Conservation (phyloP, 2,113 vertebrate genomes). For the Oreochromis spilurus region DNA sequence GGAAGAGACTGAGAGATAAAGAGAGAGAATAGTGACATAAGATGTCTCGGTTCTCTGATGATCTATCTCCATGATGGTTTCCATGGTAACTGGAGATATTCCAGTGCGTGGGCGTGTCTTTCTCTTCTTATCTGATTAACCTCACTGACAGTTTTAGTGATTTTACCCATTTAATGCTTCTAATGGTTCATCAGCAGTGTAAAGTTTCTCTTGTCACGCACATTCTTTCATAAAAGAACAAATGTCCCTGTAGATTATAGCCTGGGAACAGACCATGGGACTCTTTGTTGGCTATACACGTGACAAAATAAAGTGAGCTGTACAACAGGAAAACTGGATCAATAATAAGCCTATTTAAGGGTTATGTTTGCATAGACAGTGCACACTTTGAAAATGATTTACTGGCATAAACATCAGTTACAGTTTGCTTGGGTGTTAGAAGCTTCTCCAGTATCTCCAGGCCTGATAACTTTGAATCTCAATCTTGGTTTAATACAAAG, state of each 20-base stretch:
- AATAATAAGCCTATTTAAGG: neutral
- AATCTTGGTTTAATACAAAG: neutral
- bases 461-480: neutral
- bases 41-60: slow-evolving; percentile 52
- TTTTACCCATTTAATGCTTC: slow-evolving; percentile 34
- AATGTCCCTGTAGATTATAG: neutral
- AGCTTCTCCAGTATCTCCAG: neutral
- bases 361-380: neutral
- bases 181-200: neutral
- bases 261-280: neutral
- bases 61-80: slow-evolving; percentile 55
- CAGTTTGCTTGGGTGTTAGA: neutral
- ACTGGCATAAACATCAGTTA: neutral
- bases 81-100: slow-evolving; percentile 71
- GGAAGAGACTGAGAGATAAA: slow-evolving; percentile 3
- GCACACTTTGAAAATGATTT: neutral
- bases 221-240: neutral
- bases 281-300: neutral
- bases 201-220: neutral
- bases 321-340: neutral
- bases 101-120: slow-evolving; percentile 56
- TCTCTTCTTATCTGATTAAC: slow-evolving; percentile 64
- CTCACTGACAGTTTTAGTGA: slow-evolving; percentile 26
- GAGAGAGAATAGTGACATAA: slow-evolving; percentile 53
- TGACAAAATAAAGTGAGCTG: neutral